phyloP scores from a whole-genome alignment of 2,888 invertebrate genomes.

The Acleris emargana region DNA sequence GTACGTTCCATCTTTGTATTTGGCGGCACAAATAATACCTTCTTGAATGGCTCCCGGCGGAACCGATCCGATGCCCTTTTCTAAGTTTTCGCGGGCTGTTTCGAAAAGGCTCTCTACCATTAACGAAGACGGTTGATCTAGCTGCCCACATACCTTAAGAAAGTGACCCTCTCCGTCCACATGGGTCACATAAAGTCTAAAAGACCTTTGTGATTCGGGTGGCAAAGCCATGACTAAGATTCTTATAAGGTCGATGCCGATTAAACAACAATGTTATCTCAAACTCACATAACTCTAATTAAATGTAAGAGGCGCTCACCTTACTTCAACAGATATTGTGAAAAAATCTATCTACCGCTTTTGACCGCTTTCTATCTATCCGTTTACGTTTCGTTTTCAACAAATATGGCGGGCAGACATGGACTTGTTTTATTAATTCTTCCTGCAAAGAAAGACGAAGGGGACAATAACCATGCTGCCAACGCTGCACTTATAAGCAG shows the following conservation, averaged over 20 bases:
- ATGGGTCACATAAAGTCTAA: conserved; percentile 85
- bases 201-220: conserved; percentile 62
- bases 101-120: conserved; percentile 82
- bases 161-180: conserved; percentile 88
- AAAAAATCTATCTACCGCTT: conserved; percentile 63
- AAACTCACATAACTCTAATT: conserved; percentile 60
- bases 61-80: conserved; percentile 74
- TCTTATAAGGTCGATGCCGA: conserved; percentile 40
- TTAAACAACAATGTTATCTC: conserved; percentile 36
- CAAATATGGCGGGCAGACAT: conserved; percentile 65
- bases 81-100: conserved; percentile 66
- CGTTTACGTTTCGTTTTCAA: conserved; percentile 75
- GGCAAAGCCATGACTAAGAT: conserved; percentile 62
- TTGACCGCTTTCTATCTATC: conserved; percentile 58
- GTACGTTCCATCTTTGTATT: conserved; percentile 86
- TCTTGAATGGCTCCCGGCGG: conserved; percentile 75
- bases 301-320: conserved; percentile 48
- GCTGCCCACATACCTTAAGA: conserved; percentile 89
- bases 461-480: too few species aligned
- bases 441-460: too few species aligned
- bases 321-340: conserved; percentile 53
- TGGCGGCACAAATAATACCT: conserved; percentile 86
- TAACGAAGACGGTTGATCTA: conserved; percentile 82
- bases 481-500: too few species aligned
- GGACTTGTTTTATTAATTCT: too few species aligned